A percentile compares a stretch with the other conserved stretches of the same genome.
phyloP scores from a whole-genome alignment of 1,140 invertebrate species.

The Proales similis region DNA sequence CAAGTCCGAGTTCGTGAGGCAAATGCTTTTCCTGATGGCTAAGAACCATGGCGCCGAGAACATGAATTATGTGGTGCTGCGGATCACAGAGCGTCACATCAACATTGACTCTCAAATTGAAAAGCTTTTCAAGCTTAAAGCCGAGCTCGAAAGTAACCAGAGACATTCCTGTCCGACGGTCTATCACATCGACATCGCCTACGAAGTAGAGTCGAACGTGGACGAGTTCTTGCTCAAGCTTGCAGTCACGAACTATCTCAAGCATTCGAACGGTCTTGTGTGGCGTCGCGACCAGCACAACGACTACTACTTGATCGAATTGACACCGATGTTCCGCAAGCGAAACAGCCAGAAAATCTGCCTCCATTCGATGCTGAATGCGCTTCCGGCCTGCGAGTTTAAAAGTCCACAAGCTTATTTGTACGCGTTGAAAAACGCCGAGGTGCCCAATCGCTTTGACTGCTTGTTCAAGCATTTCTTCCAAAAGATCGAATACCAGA shows the following conservation, averaged over 20 bases:
- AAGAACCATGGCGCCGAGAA: neutral
- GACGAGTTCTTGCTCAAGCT: conserved; percentile 21
- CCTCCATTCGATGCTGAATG: conserved; percentile 17
- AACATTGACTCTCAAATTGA: conserved; percentile 16
- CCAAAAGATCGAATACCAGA: conserved; percentile 8
- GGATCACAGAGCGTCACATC: conserved; percentile 18
- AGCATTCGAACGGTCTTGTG: conserved; percentile 16
- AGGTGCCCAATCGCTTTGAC: neutral
- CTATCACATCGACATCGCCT: conserved; percentile 35
- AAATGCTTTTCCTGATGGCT: too few species aligned
- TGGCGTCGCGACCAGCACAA: conserved; percentile 7
- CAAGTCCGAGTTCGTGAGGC: conserved; percentile 14
- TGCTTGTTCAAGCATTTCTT: neutral
- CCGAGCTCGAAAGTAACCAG: neutral
- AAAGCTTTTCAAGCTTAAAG: conserved; percentile 4
- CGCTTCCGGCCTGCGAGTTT: neutral
- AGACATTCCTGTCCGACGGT: neutral
- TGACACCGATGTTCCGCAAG: neutral
- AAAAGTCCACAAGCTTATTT: conserved; percentile 6
- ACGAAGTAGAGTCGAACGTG: conserved; percentile 13
- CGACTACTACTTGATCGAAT: conserved; percentile 28
- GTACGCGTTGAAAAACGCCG: conserved; percentile 9
- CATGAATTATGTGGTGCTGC: conserved; percentile 11
- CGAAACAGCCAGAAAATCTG: neutral
- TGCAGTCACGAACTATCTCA: neutral